Conservation (phyloP, 2,113 vertebrate species). For the Helogale parvula region DNA sequence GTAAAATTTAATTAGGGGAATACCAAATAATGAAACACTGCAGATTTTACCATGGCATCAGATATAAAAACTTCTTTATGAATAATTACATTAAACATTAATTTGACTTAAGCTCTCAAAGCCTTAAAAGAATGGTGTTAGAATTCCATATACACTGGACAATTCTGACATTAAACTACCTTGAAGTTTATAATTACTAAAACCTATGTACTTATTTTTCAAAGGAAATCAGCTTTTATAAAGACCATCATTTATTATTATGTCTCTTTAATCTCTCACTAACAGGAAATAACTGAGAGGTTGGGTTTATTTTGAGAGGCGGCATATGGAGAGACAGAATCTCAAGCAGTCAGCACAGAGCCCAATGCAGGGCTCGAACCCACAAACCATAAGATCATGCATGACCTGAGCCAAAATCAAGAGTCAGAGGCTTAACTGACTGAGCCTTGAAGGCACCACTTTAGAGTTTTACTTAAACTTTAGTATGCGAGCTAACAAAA, state of each 20-base stretch:
- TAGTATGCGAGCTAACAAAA: constrained; percentile 19
- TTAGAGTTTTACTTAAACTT: constrained; percentile 7
- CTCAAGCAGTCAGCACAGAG: no score
- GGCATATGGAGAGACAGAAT: no score
- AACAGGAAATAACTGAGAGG: not conserved
- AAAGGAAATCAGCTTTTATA: not conserved
- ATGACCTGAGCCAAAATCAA: not conserved
- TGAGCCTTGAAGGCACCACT: not conserved
- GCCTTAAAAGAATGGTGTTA: not conserved
- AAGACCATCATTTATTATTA: not conserved
- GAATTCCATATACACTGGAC: not conserved
- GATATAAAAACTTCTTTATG: constrained; percentile 19
- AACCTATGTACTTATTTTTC: not conserved
- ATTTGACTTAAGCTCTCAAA: constrained; percentile 2
- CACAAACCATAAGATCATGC: no score
- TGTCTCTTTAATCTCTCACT: not conserved
- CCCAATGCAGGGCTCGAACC: no score
- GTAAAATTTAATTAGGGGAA: constrained; percentile 38
- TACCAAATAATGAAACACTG: constrained; percentile 26
- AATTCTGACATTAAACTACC: not conserved
- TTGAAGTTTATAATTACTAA: not conserved
- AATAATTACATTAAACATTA: constrained; percentile 23
- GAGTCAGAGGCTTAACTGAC: not conserved
- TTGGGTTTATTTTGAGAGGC: not conserved
- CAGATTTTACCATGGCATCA: constrained; percentile 10